phyloP scores from a whole-genome alignment of 53 echinoderm and acorn worm species.

The Echinometra lucunter region DNA sequence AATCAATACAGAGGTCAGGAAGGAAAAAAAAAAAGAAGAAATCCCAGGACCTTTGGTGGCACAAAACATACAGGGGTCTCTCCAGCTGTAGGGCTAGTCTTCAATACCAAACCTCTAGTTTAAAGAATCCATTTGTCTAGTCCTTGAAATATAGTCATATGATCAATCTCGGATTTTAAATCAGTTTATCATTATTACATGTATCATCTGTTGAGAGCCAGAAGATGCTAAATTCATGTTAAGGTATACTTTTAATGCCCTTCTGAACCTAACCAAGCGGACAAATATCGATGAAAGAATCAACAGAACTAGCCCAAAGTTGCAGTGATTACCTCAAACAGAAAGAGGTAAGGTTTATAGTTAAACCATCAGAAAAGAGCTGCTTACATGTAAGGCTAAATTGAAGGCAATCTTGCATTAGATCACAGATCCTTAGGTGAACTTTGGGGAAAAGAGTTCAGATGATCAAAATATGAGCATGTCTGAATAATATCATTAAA shows the following conservation, averaged over 20 bases:
- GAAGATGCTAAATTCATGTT: neutral
- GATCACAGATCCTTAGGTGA: neutral
- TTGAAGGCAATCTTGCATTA: neutral
- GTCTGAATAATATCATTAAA: neutral
- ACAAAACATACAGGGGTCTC: slow-evolving; percentile 48
- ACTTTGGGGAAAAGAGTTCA: neutral
- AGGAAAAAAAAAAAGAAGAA: neutral
- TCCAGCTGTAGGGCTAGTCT: slow-evolving; percentile 26
- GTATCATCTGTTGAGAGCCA: neutral
- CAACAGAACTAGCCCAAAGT: too few species aligned
- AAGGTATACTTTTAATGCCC: neutral
- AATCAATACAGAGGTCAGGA: slow-evolving; percentile 3
- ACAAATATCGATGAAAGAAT: neutral
- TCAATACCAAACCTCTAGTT: neutral
- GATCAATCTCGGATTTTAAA: too few species aligned
- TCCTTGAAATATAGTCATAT: neutral
- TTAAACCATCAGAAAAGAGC: neutral
- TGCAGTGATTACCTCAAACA: too few species aligned
- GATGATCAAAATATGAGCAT: neutral
- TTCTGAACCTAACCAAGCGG: neutral
- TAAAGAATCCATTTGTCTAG: neutral
- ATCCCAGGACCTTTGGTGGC: slow-evolving; percentile 55
- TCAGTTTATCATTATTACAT: too few species aligned
- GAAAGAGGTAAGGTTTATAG: neutral
- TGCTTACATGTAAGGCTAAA: neutral